Percentiles rank a stretch among this genome's conserved stretches.
Evolutionary conservation across 2,113 vertebrate species (phyloP).

Genomic region (Carassius auratus): DNA sequence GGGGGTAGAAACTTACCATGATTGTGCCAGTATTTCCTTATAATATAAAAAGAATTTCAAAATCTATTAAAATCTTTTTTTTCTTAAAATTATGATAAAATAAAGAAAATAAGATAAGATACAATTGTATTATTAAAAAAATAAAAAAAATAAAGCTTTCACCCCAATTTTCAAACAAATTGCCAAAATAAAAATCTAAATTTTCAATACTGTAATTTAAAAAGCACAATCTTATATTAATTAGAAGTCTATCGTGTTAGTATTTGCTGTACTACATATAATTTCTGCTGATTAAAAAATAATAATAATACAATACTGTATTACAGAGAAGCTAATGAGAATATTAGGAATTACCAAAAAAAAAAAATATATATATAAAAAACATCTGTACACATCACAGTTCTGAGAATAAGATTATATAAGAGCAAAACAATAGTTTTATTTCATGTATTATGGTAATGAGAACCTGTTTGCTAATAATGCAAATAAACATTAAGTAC

Average conservation of each 20-base stretch:
- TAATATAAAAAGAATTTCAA: neutral
- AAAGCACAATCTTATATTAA: neutral
- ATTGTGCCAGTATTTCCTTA: neutral
- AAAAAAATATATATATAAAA: neutral
- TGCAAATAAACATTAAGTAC: neutral
- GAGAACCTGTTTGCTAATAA: neutral
- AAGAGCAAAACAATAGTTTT: neutral
- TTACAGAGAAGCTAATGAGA: neutral
- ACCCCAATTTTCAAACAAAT: neutral
- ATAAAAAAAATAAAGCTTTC: neutral
- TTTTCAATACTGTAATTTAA: neutral
- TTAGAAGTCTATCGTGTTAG: neutral
- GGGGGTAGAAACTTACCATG: neutral
- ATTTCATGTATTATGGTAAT: neutral
- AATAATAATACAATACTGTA: neutral
- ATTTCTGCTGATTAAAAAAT: neutral
- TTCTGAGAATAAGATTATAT: neutral
- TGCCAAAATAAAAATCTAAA: neutral
- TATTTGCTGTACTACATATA: neutral
- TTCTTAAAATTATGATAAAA: neutral
- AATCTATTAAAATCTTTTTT: too few species aligned
- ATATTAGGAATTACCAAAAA: neutral
- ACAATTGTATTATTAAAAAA: too few species aligned
- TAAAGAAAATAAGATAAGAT: too few species aligned
- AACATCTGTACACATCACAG: neutral